Conservation (phyloP, 1,140 invertebrate species). For the Bombus waltoni region DNA sequence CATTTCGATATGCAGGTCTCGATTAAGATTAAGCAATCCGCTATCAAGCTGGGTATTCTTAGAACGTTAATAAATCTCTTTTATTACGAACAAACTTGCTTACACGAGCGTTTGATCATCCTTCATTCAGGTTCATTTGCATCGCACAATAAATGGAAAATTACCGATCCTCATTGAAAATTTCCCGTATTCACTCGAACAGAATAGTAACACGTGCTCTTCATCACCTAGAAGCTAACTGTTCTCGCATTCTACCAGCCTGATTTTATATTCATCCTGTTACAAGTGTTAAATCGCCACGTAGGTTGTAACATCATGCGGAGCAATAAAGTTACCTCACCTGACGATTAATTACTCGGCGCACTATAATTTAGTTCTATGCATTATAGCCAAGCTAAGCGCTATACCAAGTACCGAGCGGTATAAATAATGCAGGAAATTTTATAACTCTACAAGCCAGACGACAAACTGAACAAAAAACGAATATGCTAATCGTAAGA, state of each 20-base stretch:
- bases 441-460: not conserved
- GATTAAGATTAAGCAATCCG: not conserved
- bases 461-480: not conserved
- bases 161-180: constrained; percentile 1
- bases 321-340: not conserved
- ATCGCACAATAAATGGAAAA: not conserved
- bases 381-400: not conserved
- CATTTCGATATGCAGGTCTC: not conserved
- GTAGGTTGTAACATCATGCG: constrained; percentile 1
- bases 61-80: constrained; percentile 1
- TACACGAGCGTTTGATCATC: not conserved
- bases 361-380: not conserved
- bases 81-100: not conserved
- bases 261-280: constrained; percentile 14
- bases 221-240: not conserved
- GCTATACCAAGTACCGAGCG: too few relatives aligned
- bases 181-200: not conserved
- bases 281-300: not conserved
- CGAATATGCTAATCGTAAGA: not conserved
- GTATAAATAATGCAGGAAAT: not conserved
- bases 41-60: not conserved
- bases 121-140: not conserved
- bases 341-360: not conserved
- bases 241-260: not conserved
- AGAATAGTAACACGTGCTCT: not conserved